Base-by-base conservation (phyloP, 2,888 invertebrate genomes). In the Drosophila hamatofila region DNA sequence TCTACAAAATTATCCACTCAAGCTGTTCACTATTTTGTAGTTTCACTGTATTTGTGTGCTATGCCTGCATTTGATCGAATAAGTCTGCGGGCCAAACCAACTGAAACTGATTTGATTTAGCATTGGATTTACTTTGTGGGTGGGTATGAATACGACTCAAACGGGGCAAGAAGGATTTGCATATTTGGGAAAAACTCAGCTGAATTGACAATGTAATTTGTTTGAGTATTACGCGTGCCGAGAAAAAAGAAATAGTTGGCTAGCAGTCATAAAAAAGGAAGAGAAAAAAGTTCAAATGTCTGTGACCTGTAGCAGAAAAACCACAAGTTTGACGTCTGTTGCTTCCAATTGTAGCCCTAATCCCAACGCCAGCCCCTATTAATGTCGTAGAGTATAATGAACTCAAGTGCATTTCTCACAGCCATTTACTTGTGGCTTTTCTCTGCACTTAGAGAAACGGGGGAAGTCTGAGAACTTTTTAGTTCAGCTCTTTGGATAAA, bases 101-200 rank as follows among this genome's bases (percentile, higher is more conserved):
- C 48, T 57, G 51, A 69, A 80, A 73, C 61, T 66, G 81, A 79
- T 80, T 80, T 62, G 66, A 79, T 80, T 79, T 70, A 41, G 30
- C 27, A 23, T 30, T 9, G 56, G 62, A 70, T 67, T 80, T 67
- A 3, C 25, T 12, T 44, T 30, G 58, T 52, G 58, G 41, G 66
- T 37, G 37, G 14, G 21, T 2, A n/a, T 39, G 21, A 21, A 7
- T 42, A 21, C 2, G 21, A 0, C 21, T 42, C 18, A 11, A 51
- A 9, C 30, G 12, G 7, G 9, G n/a, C 14, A 23, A 18, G 56
- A 64, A 14, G 65, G 52, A 78, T 78, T 78, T 74, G 56, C 69
- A 74, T 69, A 73, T 62, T 37, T 51, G n/a, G 49, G 4, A 72
- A 46, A 41, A 49, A 42, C 55, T 72, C 37, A 11, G 16, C 41